Conservation (phyloP, 2,113 vertebrate genomes). For the Glaucidium brasilianum region DNA sequence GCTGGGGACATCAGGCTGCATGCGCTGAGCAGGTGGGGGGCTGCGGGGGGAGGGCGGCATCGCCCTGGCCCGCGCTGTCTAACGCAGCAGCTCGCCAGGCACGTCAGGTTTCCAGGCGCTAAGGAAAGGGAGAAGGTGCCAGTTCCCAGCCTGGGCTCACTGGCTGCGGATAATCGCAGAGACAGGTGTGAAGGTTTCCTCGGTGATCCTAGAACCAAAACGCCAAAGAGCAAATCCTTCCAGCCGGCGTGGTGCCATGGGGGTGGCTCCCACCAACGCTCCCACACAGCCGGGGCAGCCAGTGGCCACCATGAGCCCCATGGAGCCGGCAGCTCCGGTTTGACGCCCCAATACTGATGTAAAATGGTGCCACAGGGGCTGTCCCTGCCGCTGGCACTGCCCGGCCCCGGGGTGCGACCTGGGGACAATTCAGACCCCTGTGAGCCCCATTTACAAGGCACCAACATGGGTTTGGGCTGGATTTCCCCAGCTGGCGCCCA, state of each 20-base stretch:
- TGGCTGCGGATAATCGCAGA: not conserved
- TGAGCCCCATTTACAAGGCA: not conserved
- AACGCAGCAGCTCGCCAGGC: fast-evolving
- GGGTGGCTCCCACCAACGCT: not conserved
- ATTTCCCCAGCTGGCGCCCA: not conserved
- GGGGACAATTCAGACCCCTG: not conserved
- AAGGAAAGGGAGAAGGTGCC: not conserved
- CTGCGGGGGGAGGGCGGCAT: not conserved
- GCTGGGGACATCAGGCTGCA: fast-evolving
- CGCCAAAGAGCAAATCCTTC: not conserved
- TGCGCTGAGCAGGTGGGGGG: not conserved
- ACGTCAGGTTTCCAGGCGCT: not conserved
- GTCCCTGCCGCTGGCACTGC: not conserved
- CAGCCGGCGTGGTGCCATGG: fast-evolving
- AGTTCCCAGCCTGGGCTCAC: not conserved
- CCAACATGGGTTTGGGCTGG: not conserved
- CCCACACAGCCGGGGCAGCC: not conserved
- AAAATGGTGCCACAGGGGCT: fast-evolving
- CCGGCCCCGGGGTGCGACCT: not conserved
- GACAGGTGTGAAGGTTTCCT: not conserved
- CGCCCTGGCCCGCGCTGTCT: not conserved
- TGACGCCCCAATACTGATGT: not conserved
- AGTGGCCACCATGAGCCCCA: fast-evolving
- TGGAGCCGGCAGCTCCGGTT: fast-evolving
- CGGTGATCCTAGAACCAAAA: not conserved